Conservation (phyloP, 2,888 invertebrate species). For the Andrena trimmerana region DNA sequence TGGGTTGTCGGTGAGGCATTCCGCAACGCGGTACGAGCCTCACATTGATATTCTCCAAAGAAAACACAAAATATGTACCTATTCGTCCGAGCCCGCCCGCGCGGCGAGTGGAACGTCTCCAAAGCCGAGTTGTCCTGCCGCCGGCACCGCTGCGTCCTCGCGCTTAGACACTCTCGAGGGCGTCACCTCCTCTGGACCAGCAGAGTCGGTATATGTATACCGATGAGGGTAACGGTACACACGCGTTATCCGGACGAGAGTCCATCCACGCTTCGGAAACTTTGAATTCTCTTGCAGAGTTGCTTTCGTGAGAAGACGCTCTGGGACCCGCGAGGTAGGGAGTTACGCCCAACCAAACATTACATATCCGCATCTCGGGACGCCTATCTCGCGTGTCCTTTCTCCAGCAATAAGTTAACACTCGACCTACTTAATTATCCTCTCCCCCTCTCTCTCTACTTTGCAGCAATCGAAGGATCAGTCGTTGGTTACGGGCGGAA, state of each 20-base stretch:
- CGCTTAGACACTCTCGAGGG: constrained; percentile 10
- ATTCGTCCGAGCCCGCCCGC: background rate
- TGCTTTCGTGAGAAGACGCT: too few relatives aligned
- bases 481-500: background rate
- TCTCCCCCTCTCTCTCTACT: too few relatives aligned
- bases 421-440: too few relatives aligned
- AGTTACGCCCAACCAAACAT: too few relatives aligned
- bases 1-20: constrained; percentile 62
- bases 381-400: too few relatives aligned
- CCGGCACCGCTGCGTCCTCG: background rate
- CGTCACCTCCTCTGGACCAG: background rate
- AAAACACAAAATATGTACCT: background rate
- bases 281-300: too few relatives aligned
- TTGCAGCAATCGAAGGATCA: too few relatives aligned
- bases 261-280: too few relatives aligned
- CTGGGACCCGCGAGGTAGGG: too few relatives aligned
- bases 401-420: too few relatives aligned
- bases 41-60: background rate
- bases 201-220: background rate
- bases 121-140: background rate
- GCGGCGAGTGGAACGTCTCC: background rate
- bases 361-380: too few relatives aligned
- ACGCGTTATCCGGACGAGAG: background rate
- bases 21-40: background rate
- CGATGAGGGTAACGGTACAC: background rate